These are phyloP conservation scores for Coenonympha arcania DNA, from an alignment of 2,888 invertebrate genomes.

Conservation along the genomic window DNA sequence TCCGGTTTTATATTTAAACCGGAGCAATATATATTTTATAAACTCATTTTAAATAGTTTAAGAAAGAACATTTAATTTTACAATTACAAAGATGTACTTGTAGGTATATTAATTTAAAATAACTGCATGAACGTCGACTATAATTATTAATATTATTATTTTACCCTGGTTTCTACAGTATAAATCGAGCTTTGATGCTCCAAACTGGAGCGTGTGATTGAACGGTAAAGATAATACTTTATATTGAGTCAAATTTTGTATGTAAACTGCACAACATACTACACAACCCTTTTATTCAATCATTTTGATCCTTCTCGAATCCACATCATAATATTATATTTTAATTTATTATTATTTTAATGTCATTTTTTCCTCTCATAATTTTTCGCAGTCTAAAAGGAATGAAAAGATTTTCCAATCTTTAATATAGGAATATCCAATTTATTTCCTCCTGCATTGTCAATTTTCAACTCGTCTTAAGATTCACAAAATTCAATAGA, in stretches of 20 bases:
- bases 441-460: constrained; percentile 30
- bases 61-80: too few species aligned
- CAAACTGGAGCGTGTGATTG: constrained; percentile 35
- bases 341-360: constrained; percentile 2
- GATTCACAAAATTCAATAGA: constrained; percentile 42
- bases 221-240: constrained; percentile 46
- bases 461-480: constrained; percentile 33
- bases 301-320: constrained; percentile 42
- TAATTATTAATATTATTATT: constrained; percentile 27
- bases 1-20: too few species aligned
- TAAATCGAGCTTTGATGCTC: constrained; percentile 35
- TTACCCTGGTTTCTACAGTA: constrained; percentile 59
- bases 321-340: background rate
- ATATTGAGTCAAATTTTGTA: constrained; percentile 44
- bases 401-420: constrained; percentile 29
- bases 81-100: constrained; percentile 18
- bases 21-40: background rate
- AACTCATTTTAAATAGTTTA: constrained; percentile 10
- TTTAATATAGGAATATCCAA: constrained; percentile 35
- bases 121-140: constrained; percentile 36
- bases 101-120: constrained; percentile 28
- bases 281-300: constrained; percentile 71
- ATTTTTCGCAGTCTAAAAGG: constrained; percentile 26
- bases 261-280: constrained; percentile 60
- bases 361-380: constrained; percentile 9